Conservation (phyloP, 2,888 invertebrate species). For the Kuschelorhynchus macadamiae region DNA sequence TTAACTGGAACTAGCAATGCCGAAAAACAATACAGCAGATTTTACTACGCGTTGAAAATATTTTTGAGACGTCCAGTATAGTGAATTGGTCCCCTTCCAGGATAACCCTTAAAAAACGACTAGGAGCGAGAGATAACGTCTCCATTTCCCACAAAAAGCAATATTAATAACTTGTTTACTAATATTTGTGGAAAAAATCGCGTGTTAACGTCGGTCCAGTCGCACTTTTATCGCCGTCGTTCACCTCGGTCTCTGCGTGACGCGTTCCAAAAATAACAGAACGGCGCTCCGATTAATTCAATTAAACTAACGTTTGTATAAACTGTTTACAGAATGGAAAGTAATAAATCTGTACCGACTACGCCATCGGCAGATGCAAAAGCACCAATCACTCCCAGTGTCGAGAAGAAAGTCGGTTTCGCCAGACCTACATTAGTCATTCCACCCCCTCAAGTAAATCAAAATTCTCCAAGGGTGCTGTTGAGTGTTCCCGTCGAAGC, state of each 20-base stretch:
- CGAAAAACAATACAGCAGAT: too few relatives aligned
- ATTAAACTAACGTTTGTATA: background rate
- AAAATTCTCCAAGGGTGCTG: conserved; percentile 28
- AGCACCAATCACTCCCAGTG: conserved; percentile 5
- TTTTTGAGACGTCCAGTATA: too few relatives aligned
- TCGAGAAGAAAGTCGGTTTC: conserved; percentile 58
- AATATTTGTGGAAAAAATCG: conserved; percentile 26
- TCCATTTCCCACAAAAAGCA: conserved; percentile 1
- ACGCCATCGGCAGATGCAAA: too few relatives aligned
- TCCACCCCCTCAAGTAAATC: conserved; percentile 54
- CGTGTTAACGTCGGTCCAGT: conserved; percentile 25
- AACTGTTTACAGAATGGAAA: conserved; percentile 32
- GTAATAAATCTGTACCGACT: conserved; percentile 19
- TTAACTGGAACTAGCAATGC: too few relatives aligned
- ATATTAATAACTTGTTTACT: conserved; percentile 30
- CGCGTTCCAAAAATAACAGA: conserved; percentile 24
- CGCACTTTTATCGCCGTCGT: background rate
- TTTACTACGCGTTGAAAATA: too few relatives aligned
- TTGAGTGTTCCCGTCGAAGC: conserved; percentile 18
- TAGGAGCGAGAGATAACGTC: too few relatives aligned
- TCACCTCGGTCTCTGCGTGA: background rate
- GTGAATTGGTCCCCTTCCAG: too few relatives aligned
- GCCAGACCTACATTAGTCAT: conserved; percentile 62
- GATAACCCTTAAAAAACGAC: too few relatives aligned
- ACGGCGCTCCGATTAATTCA: background rate